These are phyloP conservation scores for Atta texana DNA, from an alignment of 1,140 invertebrate genomes.

Conservation along the genomic window DNA sequence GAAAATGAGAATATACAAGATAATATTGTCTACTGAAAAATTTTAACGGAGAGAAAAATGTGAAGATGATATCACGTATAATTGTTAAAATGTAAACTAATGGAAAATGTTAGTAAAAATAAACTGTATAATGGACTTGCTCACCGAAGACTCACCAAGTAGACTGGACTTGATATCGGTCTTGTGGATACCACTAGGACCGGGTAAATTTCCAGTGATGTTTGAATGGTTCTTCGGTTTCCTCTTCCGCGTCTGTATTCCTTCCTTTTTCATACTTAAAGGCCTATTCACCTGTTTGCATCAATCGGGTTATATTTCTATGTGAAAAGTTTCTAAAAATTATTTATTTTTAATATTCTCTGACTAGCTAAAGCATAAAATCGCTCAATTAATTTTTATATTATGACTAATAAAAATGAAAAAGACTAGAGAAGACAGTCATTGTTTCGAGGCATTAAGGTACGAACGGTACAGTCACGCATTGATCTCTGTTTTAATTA, in stretches of 20 bases:
- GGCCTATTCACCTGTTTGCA: constrained; percentile 92
- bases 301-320: background rate
- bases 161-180: constrained; percentile 84
- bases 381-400: background rate
- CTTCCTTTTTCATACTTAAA: constrained; percentile 97
- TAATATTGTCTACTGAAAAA: background rate
- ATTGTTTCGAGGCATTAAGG: background rate
- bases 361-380: background rate
- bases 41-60: background rate
- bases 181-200: constrained; percentile 81
- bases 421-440: background rate
- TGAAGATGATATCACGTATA: background rate
- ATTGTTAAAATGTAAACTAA: constrained; percentile 20
- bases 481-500: constrained; percentile 65
- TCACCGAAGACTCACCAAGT: constrained; percentile 85
- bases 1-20: background rate
- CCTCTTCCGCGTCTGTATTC: constrained; percentile 96
- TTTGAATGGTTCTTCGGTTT: constrained; percentile 90
- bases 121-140: constrained; percentile 72
- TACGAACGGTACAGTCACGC: background rate
- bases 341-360: constrained; percentile 1
- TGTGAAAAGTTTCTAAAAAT: background rate
- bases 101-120: constrained; percentile 13
- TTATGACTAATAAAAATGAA: background rate
- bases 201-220: constrained; percentile 73